A percentile compares a stretch with the other conserved stretches of the same genome.
Evolutionary conservation across 35 echinoderm and acorn worm species (phyloP).

Genomic region (Strongylocentrotus purpuratus): DNA sequence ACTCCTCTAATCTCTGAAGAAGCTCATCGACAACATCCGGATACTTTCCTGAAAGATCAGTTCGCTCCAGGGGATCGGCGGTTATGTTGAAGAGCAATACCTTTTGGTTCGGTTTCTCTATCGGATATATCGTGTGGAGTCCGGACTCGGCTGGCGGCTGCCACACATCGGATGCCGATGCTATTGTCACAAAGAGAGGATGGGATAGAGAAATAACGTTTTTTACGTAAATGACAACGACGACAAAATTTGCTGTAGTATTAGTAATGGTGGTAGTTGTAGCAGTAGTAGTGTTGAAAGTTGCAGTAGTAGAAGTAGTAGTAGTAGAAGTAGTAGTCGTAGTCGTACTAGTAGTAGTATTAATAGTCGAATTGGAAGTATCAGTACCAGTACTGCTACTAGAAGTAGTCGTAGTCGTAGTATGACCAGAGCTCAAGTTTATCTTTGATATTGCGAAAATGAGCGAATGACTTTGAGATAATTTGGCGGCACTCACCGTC

Average conservation of each 20-base stretch:
- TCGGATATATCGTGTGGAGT: background rate
- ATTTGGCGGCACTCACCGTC: no score
- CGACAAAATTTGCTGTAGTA: background rate
- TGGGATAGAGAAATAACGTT: background rate
- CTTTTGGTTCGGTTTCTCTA: background rate
- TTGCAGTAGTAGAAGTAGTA: no score
- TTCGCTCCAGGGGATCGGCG: constrained; percentile 25
- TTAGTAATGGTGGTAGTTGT: no score
- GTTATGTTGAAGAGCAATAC: constrained; percentile 40
- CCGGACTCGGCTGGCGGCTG: background rate
- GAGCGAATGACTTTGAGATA: no score
- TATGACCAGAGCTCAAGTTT: background rate
- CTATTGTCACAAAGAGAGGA: background rate
- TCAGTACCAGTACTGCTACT: background rate
- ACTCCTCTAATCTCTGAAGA: background rate
- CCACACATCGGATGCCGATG: background rate
- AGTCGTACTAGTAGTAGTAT: no score
- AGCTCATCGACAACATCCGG: background rate
- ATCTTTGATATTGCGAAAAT: background rate
- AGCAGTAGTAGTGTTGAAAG: no score
- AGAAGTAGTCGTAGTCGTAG: background rate
- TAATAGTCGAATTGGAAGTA: no score
- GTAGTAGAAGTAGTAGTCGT: no score
- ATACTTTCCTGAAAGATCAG: background rate
- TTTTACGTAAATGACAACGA: background rate